Evolutionary conservation across 2,888 invertebrate genomes (phyloP), one percentile per base, ranked within the genome.

Genomic region (Folsomia manolachei): DNA sequence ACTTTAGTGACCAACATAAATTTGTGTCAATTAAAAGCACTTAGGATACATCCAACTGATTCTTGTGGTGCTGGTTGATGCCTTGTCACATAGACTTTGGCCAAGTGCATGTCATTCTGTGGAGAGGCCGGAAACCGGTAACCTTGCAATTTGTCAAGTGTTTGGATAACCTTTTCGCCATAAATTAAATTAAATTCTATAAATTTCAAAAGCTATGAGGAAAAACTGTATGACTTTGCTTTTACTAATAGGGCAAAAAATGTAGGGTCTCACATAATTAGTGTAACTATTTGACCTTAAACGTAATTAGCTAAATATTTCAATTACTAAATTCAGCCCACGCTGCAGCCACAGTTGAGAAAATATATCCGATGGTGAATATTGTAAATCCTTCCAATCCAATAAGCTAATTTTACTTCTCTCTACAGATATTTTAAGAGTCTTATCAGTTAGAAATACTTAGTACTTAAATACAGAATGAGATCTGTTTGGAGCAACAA

Each of bases 41-140:
- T 56, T 56, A 56, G 19, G 21, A 56, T 19, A 21, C 7, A 56
- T 56, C 56, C 63, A n/a, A 63, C 27, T 63, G 63, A 63, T 26
- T 63, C 27, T 2, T 52, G 39, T 69, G 69, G 69, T 69, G 69
- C 69, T 69, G 69, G 62, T 69, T 27, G 69, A 69, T 69, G 69
- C 69, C 69, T 69, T 69, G 24, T 26, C 67, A 67, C 19, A 53
- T 24, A 53, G 56, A 9, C 4, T 9, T 39, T 39, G 39, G 39
- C 39, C 39, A 39, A 27, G 64, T 64, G 26, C 27, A 25, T 4
- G n/a, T 60, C 18, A 18, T 11, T 64, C 11, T 64, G 64, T 64
- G n/a, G 26, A 27, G 27, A n/a, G n/a, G n/a, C n/a, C n/a, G n/a
- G n/a, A n/a, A n/a, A n/a, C n/a, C n/a, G n/a, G n/a, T n/a, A n/a